These are phyloP conservation scores for Dynastes maya DNA, from an alignment of 2,888 invertebrate genomes.

Conservation along the genomic window DNA sequence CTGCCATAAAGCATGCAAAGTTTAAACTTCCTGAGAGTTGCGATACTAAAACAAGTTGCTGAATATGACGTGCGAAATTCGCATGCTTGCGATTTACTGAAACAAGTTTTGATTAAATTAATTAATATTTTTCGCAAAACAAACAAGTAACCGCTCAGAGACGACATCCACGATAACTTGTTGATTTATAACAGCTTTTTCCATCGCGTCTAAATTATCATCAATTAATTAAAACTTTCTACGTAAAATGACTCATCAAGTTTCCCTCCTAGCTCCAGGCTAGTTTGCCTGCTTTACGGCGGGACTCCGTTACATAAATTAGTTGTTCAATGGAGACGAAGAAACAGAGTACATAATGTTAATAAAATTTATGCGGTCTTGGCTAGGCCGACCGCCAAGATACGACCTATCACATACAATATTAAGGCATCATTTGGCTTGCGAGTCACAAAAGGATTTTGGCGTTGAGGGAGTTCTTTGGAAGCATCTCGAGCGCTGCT, in stretches of 20 bases:
- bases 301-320: background rate
- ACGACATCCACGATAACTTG: background rate
- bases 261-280: background rate
- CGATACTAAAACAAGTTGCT: no score
- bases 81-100: no score
- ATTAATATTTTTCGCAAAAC: background rate
- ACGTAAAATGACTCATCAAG: background rate
- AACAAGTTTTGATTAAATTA: background rate
- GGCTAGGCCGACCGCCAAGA: background rate
- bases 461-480: background rate
- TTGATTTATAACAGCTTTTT: background rate
- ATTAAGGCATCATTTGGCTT: conserved; percentile 20
- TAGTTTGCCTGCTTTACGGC: background rate
- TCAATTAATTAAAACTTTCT: conserved; percentile 22
- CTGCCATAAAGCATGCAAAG: no score
- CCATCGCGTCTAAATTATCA: background rate
- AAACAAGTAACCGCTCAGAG: background rate
- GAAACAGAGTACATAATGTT: background rate
- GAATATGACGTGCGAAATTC: no score
- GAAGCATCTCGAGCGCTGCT: background rate
- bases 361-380: conserved; percentile 15
- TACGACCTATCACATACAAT: conserved; percentile 8
- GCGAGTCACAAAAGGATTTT: conserved; percentile 4
- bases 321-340: background rate
- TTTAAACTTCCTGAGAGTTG: no score